phyloP scores from a whole-genome alignment of 1,140 invertebrate genomes.

The Scaptomyza graminum region DNA sequence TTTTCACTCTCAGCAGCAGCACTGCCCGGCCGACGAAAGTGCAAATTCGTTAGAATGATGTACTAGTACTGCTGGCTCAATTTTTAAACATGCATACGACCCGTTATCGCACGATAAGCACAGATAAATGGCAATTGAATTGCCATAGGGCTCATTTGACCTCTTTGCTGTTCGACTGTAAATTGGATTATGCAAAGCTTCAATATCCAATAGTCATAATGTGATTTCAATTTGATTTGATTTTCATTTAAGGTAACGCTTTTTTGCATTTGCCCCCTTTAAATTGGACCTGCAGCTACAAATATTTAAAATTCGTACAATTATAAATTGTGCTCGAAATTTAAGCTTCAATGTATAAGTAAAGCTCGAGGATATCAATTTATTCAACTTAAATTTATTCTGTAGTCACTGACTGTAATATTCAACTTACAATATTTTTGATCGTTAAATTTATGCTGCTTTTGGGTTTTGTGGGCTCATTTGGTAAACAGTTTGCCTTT shows the following conservation, averaged over 20 bases:
- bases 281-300: too few relatives aligned
- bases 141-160: conserved; percentile 11
- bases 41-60: conserved; percentile 75
- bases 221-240: conserved; percentile 7
- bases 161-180: not conserved
- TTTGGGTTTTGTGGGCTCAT: conserved; percentile 8
- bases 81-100: conserved; percentile 28
- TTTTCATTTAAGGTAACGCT: not conserved
- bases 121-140: conserved; percentile 27
- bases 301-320: too few relatives aligned
- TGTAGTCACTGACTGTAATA: too few relatives aligned
- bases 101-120: not conserved
- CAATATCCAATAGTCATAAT: conserved; percentile 12
- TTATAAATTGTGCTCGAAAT: too few relatives aligned
- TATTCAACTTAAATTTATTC: too few relatives aligned
- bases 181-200: conserved; percentile 18
- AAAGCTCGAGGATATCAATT: too few relatives aligned
- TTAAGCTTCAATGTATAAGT: too few relatives aligned
- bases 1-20: too few relatives aligned
- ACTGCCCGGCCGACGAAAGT: conserved; percentile 53
- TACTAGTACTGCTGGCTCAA: conserved; percentile 11
- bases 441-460: conserved; percentile 1
- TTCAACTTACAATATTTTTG: too few relatives aligned
- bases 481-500: conserved; percentile 10
- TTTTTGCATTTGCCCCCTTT: too few relatives aligned